Percentiles rank a stretch among this genome's conserved stretches.
Conservation (phyloP, 2,797 vertebrate genomes). For the Heterohyrax brucei region DNA sequence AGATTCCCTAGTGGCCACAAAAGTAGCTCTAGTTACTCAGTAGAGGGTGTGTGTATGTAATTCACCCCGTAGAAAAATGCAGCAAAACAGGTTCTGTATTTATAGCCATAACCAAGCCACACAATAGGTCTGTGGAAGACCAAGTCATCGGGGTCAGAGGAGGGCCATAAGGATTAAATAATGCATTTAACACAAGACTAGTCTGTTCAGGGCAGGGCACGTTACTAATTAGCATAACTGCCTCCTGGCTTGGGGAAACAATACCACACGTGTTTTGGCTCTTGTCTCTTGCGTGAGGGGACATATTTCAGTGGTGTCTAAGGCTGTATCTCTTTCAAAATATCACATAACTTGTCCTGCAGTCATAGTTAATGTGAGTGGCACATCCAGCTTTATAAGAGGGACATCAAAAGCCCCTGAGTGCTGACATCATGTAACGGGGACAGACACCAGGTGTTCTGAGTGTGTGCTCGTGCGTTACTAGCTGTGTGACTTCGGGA, state of each 20-base stretch:
- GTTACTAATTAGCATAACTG: constrained; percentile 78
- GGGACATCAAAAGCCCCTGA: too few species aligned
- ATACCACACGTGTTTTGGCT: too few species aligned
- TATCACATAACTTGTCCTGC: too few species aligned
- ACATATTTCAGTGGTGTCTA: too few species aligned
- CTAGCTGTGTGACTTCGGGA: constrained; percentile 39
- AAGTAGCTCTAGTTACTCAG: constrained; percentile 68
- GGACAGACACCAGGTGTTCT: too few species aligned
- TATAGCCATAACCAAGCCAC: constrained; percentile 70
- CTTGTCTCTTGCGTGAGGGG: too few species aligned
- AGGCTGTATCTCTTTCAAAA: too few species aligned
- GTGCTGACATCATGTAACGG: too few species aligned
- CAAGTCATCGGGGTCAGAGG: constrained; percentile 66
- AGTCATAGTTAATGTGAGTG: too few species aligned
- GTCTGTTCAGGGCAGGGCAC: constrained; percentile 32
- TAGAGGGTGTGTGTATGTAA: background rate
- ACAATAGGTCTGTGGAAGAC: constrained; percentile 17
- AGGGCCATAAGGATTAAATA: constrained; percentile 74
- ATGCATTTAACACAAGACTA: constrained; percentile 67
- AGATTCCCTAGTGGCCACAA: constrained; percentile 54
- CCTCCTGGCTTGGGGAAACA: too few species aligned
- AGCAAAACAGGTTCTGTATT: constrained; percentile 80
- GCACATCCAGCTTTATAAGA: too few species aligned
- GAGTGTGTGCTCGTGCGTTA: background rate
- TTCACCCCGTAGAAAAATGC: constrained; percentile 74